Percentiles rank a stretch among this genome's conserved stretches.
These are phyloP conservation scores for Euthynnus affinis DNA, from an alignment of 2,797 vertebrate species.

Conservation along the genomic window DNA sequence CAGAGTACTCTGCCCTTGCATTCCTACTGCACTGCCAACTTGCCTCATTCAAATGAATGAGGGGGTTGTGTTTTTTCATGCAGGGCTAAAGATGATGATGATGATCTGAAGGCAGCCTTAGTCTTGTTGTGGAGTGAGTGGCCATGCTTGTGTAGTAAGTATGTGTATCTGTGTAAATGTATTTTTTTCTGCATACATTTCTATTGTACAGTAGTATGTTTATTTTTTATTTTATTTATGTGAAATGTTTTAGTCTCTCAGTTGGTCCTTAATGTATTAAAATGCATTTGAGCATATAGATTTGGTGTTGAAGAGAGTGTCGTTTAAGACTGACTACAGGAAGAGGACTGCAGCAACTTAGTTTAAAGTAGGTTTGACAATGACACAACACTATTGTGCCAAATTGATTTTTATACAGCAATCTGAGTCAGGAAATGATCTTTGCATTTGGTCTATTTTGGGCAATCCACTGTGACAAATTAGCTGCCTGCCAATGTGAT, in stretches of 20 bases:
- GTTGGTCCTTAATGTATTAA: neutral
- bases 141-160: neutral
- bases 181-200: neutral
- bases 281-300: neutral
- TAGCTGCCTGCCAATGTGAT: slow-evolving; percentile 19
- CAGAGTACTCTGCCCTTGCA: no score
- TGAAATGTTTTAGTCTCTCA: neutral
- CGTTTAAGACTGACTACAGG: neutral
- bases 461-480: slow-evolving; percentile 24
- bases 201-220: neutral
- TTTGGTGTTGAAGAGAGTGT: neutral
- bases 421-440: slow-evolving; percentile 4
- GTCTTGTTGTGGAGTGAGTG: neutral
- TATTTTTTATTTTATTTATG: neutral
- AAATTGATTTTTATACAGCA: neutral
- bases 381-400: neutral
- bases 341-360: neutral
- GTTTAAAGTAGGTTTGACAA: neutral
- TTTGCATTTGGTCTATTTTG: slow-evolving; percentile 38
- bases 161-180: neutral
- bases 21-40: no score
- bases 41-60: no score
- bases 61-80: no score
- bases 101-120: neutral
- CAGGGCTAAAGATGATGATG: no score